Conservation (phyloP, 2,888 invertebrate genomes). For the Drosophila nr. perissopoda region DNA sequence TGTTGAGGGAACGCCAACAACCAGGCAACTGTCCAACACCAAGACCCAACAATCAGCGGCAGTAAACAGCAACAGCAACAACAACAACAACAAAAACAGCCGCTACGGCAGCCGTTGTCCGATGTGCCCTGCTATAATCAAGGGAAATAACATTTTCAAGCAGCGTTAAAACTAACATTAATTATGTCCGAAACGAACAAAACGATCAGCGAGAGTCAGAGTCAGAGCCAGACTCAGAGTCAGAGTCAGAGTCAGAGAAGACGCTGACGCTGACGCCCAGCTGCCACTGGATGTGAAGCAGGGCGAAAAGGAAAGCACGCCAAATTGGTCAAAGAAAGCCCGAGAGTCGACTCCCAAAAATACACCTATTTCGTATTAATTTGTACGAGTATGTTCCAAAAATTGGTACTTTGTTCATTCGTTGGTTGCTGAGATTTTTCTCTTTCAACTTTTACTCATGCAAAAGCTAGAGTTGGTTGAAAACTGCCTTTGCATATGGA, state of each 20-base stretch:
- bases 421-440: not conserved
- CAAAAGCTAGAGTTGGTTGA: not conserved
- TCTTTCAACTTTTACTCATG: not conserved
- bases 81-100: conserved; percentile 45
- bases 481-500: not conserved
- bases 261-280: conserved; percentile 8
- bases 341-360: not conserved
- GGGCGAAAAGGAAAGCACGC: conserved; percentile 41
- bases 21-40: conserved; percentile 49
- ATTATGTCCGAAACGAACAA: conserved; percentile 83
- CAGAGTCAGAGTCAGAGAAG: conserved; percentile 6
- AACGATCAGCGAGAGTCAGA: conserved; percentile 63
- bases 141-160: conserved; percentile 84
- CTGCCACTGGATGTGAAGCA: conserved; percentile 5
- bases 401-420: not conserved
- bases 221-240: not conserved
- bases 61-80: conserved; percentile 60
- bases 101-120: conserved; percentile 57
- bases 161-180: conserved; percentile 85
- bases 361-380: not conserved
- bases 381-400: not conserved
- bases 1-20: conserved; percentile 39
- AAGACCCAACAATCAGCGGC: conserved; percentile 72
- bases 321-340: conserved; percentile 41
- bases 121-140: conserved; percentile 82